Conservation (phyloP, 2,113 vertebrate genomes). For the Amphilophus citrinellus region DNA sequence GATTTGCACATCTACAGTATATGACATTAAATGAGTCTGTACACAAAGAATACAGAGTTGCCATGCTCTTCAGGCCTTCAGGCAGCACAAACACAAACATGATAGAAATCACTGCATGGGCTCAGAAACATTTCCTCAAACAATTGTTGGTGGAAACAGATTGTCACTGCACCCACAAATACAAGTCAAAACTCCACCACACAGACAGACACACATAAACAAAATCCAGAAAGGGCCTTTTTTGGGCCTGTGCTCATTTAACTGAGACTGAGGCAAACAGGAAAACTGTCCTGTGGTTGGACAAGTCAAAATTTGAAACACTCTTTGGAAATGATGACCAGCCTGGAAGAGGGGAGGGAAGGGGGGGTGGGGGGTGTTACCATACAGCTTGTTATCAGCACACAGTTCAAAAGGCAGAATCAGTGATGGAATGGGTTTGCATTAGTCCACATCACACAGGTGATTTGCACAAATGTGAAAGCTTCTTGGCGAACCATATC, state of each 20-base stretch:
- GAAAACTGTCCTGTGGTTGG: neutral
- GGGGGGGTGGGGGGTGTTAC: neutral
- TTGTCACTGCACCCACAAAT: neutral
- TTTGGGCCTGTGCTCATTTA: neutral
- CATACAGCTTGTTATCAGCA: neutral
- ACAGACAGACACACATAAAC: slow-evolving; percentile 1
- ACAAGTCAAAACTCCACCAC: neutral
- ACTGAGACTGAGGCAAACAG: neutral
- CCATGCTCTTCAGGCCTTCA: neutral
- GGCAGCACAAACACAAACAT: slow-evolving; percentile 1
- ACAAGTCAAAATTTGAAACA: neutral
- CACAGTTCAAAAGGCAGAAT: neutral
- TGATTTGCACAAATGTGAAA: neutral
- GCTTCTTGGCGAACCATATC: neutral
- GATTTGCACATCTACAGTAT: neutral
- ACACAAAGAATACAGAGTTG: neutral
- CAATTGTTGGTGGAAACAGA: neutral
- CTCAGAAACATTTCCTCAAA: neutral
- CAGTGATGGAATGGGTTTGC: neutral
- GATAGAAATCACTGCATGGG: neutral
- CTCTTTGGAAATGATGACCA: neutral
- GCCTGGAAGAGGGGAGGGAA: neutral
- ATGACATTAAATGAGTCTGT: neutral
- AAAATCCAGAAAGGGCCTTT: neutral
- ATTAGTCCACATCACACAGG: neutral